Conservation (phyloP, 2,113 vertebrate genomes). For the Aphelocoma coerulescens region DNA sequence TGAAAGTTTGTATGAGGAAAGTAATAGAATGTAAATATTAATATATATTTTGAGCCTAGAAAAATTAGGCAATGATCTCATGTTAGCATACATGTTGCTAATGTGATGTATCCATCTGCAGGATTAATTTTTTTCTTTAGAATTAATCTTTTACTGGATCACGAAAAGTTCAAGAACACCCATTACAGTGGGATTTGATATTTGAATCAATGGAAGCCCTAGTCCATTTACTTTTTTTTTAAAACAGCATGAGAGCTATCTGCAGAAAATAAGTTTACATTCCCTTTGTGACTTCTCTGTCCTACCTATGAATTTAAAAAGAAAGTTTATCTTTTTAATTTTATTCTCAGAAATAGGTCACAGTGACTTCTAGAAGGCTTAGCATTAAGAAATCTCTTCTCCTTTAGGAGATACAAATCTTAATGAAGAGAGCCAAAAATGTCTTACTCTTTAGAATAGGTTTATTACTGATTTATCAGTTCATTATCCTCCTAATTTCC, state of each 20-base stretch:
- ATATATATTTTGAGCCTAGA: background rate
- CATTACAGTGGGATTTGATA: background rate
- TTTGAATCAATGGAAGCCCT: background rate
- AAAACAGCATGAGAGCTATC: background rate
- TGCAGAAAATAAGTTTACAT: constrained; percentile 22
- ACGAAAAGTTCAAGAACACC: background rate
- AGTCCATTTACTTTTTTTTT: background rate
- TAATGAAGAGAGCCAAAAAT: constrained; percentile 74
- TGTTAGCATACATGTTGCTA: background rate
- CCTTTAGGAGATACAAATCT: constrained; percentile 71
- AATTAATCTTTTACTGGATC: background rate
- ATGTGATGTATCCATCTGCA: background rate
- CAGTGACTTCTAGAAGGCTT: constrained; percentile 47
- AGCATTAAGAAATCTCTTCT: constrained; percentile 64
- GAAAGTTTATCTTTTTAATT: constrained; percentile 57
- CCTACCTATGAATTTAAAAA: constrained; percentile 30
- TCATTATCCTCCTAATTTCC: constrained; percentile 75
- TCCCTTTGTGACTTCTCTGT: constrained; percentile 18
- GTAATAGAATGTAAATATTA: background rate
- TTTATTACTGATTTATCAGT: constrained; percentile 77
- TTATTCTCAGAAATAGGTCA: constrained; percentile 56
- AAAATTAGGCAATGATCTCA: background rate
- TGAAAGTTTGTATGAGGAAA: background rate
- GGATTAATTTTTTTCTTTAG: background rate
- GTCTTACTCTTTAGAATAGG: constrained; percentile 67